phyloP scores from a whole-genome alignment of 2,797 vertebrate genomes.

The Alcedo atthis region DNA sequence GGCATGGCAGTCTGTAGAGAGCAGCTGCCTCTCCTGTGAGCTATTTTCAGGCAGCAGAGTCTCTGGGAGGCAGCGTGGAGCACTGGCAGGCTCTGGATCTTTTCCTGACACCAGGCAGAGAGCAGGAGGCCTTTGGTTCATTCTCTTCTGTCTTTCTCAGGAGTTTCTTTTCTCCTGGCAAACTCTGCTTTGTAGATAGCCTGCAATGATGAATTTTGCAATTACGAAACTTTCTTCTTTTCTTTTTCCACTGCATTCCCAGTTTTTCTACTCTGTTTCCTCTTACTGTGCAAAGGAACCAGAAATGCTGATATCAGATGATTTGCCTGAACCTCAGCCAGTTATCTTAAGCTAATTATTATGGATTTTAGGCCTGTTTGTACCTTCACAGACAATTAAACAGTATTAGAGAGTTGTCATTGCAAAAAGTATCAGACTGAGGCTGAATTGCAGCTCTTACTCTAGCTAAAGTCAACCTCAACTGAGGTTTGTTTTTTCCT shows the following conservation, averaged over 20 bases:
- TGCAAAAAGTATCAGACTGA: not conserved
- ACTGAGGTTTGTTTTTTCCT: not conserved
- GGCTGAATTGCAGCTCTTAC: not conserved
- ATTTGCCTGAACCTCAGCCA: constrained; percentile 37
- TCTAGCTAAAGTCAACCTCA: not conserved
- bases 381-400: constrained; percentile 62
- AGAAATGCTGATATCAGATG: constrained; percentile 38
- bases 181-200: not conserved
- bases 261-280: not conserved
- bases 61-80: not conserved
- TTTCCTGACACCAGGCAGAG: not conserved
- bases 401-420: constrained; percentile 28
- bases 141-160: not conserved
- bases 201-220: not conserved
- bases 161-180: not conserved
- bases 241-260: not conserved
- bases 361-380: constrained; percentile 43
- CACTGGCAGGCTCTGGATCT: not conserved
- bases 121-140: not conserved
- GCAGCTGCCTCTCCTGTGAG: not conserved
- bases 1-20: not conserved
- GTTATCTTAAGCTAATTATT: constrained; percentile 67
- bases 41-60: not conserved
- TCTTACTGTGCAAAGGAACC: not conserved
- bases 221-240: not conserved